Base-by-base conservation (phyloP, 2,113 vertebrate species). In the Myiopsitta monachus region DNA sequence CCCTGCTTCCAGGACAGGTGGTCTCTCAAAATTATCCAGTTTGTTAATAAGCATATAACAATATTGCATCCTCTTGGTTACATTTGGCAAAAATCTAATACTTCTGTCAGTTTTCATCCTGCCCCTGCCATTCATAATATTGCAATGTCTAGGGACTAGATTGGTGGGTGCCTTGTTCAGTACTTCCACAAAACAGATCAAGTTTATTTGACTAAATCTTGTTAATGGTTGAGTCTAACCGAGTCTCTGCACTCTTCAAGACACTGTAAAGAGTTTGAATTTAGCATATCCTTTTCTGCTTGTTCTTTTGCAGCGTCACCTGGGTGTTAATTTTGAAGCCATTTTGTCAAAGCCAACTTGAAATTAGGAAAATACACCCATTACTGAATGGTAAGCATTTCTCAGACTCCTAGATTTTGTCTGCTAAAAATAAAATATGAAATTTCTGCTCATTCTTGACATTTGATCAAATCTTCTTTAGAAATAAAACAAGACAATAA, bases 21-120 rank as follows among this genome's bases (percentile, higher is more conserved):
- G 83, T 73, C 30, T 78, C 24, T 66, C 38, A 6, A 86, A 95
- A 92, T 88, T 67, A 72, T 47, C 47, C 83, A 67, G 9, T 36
- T 93, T 88, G 51, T 72, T 91, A 90, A 93, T 88, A 96, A 95
- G 88, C 30, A 57, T 83, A 55, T 36, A 81, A 92, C 81, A 84
- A 86, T 90, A 90, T 57, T 88, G 11, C 24, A 81, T 74, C 30
- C 0, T 0, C 38, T 87, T 93, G 26, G 57, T 88, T 92, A 66
- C 28, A 73, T 88, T 88, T 97, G 76, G 73, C 38, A 83, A 93
- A 90, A 87, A 73, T 33, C 19, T 75, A 88, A 47, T 81, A 62
- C 24, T 90, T 88, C 69, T 82, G 80, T 61, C 80, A 75, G 38
- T 79, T 66, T 90, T 96, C 36, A 81, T 93, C 38, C 82, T 43